These are phyloP conservation scores for Enhydra lutris DNA, from an alignment of 2,113 vertebrate species.

Conservation along the genomic window DNA sequence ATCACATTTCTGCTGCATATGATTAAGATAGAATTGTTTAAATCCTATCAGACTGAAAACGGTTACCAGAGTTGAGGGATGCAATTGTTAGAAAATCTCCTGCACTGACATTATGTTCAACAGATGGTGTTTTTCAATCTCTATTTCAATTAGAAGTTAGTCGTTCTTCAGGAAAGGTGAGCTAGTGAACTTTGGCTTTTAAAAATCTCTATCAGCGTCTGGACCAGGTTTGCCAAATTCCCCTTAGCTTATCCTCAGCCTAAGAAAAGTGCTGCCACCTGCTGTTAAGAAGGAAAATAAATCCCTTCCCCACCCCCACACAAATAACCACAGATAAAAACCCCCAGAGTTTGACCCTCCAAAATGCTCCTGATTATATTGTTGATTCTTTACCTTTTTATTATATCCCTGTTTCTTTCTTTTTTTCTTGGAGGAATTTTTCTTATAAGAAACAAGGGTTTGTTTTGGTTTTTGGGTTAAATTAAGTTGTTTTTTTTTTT, in stretches of 20 bases:
- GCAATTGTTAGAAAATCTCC: slow-evolving; percentile 10
- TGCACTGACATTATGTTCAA: slow-evolving; percentile 8
- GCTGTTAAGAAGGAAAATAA: slow-evolving; percentile 71
- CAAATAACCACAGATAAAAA: slow-evolving; percentile 6
- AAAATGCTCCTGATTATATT: neutral
- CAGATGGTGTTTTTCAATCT: slow-evolving; percentile 25
- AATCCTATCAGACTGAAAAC: neutral
- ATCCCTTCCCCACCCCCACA: neutral
- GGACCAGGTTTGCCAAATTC: neutral
- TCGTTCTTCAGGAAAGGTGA: slow-evolving; percentile 24
- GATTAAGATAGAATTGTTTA: slow-evolving; percentile 14
- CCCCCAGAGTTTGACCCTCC: neutral
- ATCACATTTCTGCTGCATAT: neutral
- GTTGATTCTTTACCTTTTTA: neutral
- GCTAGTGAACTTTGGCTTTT: neutral
- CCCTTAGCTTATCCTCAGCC: slow-evolving; percentile 44
- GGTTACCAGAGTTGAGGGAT: neutral
- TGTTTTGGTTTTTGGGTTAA: neutral
- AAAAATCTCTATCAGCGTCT: slow-evolving; percentile 11
- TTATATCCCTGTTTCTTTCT: neutral
- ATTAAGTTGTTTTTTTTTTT: neutral
- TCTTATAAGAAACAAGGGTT: neutral
- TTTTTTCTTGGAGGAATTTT: neutral
- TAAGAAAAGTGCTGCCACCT: slow-evolving; percentile 81
- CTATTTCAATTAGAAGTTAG: slow-evolving; percentile 50